Percentiles rank a stretch among this genome's conserved stretches.
These are phyloP conservation scores for Mugil cephalus DNA, from an alignment of 2,113 vertebrate genomes.

Conservation along the genomic window DNA sequence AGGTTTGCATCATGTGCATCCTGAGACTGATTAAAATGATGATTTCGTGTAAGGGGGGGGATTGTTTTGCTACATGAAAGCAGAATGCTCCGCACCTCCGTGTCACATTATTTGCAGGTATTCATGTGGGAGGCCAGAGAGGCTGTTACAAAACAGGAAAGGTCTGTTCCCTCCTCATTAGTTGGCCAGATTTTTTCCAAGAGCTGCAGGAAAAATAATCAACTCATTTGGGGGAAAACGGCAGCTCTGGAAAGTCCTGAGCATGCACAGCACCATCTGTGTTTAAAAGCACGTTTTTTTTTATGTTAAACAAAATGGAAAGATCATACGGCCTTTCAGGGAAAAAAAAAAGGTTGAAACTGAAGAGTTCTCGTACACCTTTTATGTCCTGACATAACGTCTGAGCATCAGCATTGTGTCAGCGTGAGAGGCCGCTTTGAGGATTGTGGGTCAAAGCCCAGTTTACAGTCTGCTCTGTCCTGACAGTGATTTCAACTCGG, in stretches of 20 bases:
- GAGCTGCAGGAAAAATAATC: slow-evolving; percentile 9
- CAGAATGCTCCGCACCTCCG: background rate
- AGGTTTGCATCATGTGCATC: too few species aligned
- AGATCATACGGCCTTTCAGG: too few species aligned
- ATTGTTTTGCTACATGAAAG: background rate
- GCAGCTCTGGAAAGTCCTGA: slow-evolving; percentile 4
- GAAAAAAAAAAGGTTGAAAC: background rate
- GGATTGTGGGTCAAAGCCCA: slow-evolving; percentile 46
- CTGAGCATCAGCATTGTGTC: background rate
- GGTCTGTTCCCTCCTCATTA: background rate
- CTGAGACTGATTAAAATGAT: background rate
- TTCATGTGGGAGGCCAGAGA: background rate
- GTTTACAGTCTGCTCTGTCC: slow-evolving; percentile 20
- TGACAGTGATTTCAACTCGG: slow-evolving; percentile 7
- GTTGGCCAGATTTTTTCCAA: slow-evolving; percentile 2
- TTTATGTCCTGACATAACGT: background rate
- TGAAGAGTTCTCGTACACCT: background rate
- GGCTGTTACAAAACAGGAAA: background rate
- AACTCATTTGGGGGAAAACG: background rate
- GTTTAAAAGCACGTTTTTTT: too few species aligned
- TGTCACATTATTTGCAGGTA: background rate
- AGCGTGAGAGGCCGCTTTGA: slow-evolving; percentile 1
- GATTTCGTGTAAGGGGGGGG: background rate
- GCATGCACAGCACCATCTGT: background rate
- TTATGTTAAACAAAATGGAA: too few species aligned